Conservation (phyloP, 2,797 vertebrate species). For the Halcyon chelicuti region DNA sequence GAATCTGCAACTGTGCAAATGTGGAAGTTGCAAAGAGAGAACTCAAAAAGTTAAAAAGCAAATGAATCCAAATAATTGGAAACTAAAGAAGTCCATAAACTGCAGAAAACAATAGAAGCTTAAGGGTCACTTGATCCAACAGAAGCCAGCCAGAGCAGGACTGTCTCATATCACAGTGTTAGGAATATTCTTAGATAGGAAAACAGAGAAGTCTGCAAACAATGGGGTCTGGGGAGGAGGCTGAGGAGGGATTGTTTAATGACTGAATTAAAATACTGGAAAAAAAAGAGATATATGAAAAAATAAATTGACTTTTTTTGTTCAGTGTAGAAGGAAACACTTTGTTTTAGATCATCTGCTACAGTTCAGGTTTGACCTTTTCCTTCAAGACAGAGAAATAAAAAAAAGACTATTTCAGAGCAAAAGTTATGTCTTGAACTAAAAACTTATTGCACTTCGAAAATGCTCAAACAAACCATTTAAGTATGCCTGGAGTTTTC, state of each 20-base stretch:
- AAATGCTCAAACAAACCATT: slow-evolving; percentile 9
- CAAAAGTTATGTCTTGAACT: slow-evolving; percentile 12
- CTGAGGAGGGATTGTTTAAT: background rate
- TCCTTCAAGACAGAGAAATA: slow-evolving; percentile 10
- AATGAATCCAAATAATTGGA: slow-evolving; percentile 13
- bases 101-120: slow-evolving; percentile 56
- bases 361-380: slow-evolving; percentile 39
- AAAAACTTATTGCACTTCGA: slow-evolving; percentile 7
- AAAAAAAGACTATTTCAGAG: background rate
- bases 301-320: background rate
- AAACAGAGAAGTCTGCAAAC: slow-evolving; percentile 32
- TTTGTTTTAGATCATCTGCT: slow-evolving; percentile 37
- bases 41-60: background rate
- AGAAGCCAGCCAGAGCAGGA: slow-evolving; percentile 48
- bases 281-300: background rate
- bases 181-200: slow-evolving; percentile 53
- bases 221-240: slow-evolving; percentile 10
- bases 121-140: slow-evolving; percentile 31
- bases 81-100: background rate
- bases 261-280: slow-evolving; percentile 23
- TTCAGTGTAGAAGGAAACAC: background rate
- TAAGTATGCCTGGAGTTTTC: background rate
- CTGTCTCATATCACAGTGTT: background rate
- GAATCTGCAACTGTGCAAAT: background rate
- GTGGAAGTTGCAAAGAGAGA: background rate